Percentiles rank a stretch among this genome's conserved stretches.
phyloP scores from a whole-genome alignment of 2,113 vertebrate species.

The Catagonus wagneri region DNA sequence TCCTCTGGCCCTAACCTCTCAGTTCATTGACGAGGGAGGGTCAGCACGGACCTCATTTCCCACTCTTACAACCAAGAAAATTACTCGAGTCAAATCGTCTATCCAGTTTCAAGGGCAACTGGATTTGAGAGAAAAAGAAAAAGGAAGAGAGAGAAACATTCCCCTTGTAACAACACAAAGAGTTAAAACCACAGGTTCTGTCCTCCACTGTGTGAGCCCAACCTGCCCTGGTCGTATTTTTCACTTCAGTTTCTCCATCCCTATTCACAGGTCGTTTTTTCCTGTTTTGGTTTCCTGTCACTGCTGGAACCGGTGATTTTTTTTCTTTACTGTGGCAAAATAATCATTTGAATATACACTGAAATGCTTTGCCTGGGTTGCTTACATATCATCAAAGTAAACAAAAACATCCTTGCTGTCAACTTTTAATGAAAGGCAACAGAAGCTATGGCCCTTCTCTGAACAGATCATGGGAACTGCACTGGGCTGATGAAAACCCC shows the following conservation, averaged over 20 bases:
- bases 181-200: not conserved
- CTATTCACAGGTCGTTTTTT: not conserved
- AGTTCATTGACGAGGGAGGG: conserved; percentile 78
- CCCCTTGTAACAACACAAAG: not conserved
- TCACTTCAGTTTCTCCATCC: not conserved
- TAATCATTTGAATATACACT: not conserved
- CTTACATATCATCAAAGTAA: conserved; percentile 26
- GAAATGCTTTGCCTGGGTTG: not conserved
- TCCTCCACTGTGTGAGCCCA: not conserved
- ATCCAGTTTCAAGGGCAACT: conserved; percentile 44
- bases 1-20: conserved; percentile 78
- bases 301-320: not conserved
- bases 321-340: conserved; percentile 8
- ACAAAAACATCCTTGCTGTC: not conserved
- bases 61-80: conserved; percentile 54
- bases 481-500: not conserved
- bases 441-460: not conserved
- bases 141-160: not conserved
- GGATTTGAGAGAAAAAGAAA: conserved; percentile 7
- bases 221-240: not conserved
- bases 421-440: conserved; percentile 58
- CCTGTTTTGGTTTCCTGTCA: not conserved
- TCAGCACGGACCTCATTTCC: conserved; percentile 60
- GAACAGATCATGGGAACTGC: conserved; percentile 5
- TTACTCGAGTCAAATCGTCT: conserved; percentile 4